These are phyloP conservation scores for Agelaius phoeniceus DNA, from an alignment of 2,113 vertebrate species.

Conservation along the genomic window DNA sequence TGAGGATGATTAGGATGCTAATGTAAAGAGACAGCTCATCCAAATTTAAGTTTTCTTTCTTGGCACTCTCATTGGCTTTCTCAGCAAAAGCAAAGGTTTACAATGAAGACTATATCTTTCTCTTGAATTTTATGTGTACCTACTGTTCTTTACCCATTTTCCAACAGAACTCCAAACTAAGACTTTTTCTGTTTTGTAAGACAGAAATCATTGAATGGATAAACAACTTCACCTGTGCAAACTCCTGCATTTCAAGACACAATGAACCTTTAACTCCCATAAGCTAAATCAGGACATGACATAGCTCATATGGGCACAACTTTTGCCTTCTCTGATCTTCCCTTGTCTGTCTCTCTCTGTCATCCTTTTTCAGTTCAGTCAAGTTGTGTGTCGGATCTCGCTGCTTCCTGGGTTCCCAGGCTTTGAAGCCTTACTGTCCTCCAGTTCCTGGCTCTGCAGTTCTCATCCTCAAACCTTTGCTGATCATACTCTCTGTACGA, in stretches of 20 bases:
- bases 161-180: background rate
- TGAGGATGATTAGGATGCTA: background rate
- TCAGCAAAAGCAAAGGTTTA: background rate
- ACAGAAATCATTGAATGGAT: background rate
- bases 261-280: background rate
- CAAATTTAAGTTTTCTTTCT: background rate
- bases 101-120: background rate
- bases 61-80: background rate
- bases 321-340: background rate
- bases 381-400: background rate
- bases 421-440: conserved; percentile 45
- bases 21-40: background rate
- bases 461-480: conserved; percentile 11
- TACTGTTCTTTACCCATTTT: background rate
- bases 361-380: background rate
- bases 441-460: conserved; percentile 10
- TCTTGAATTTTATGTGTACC: background rate
- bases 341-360: background rate
- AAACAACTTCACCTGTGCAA: background rate
- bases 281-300: background rate
- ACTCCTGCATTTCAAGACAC: background rate
- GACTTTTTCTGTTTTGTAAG: background rate
- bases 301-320: background rate
- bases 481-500: background rate
- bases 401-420: background rate